Base-by-base conservation (phyloP, 30 jellyfish, hydroid and myxozoan species). In the Aurelia sp. region DNA sequence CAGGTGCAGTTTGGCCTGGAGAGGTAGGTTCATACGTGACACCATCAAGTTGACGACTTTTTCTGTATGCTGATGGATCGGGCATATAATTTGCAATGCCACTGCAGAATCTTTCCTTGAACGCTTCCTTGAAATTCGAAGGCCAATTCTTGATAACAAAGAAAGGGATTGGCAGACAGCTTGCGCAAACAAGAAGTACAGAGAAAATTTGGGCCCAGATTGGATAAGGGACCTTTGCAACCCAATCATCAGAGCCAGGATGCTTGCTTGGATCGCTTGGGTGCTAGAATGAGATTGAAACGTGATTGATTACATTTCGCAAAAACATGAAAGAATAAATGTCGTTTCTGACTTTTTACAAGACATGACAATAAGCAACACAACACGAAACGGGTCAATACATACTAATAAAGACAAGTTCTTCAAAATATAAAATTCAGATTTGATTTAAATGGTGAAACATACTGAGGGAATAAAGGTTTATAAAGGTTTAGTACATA, bases 11-110 rank as follows among this genome's bases (percentile, higher is more conserved):
- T 13, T 44, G 55, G 55, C 55, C 55, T 44, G 55, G 55, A 13
- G 73, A 64, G 7, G 98, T 91, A 18, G 88, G 77, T 30, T 86
- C 98, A 67, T 91, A 91, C 13, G 74, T 38, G 91, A 91, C 73
- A 21, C 71, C 71, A 27, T 84, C 74, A 41, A 24, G 85, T 5
- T 83, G 67, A 35, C 84, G 95, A 21, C 81, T 65, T 55, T 82
- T 64, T 60, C 61, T 85, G 88, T 89, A 91, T 7, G 94, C 75
- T 4, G 93, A 67, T 30, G 98, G 98, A 59, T 91, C 98, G 11
- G 98, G 98, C 98, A 91, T 91, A 62, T 91, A 91, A 48, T 86
- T 86, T 10, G 98, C 98, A 33, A 91, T 59, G 4, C 98, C 98
- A 61, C 88, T 91, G 65, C 93, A 86, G 76, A 91, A 91, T 15